Conservation (phyloP, 1,140 invertebrate genomes). For the Drosophila elegans region DNA sequence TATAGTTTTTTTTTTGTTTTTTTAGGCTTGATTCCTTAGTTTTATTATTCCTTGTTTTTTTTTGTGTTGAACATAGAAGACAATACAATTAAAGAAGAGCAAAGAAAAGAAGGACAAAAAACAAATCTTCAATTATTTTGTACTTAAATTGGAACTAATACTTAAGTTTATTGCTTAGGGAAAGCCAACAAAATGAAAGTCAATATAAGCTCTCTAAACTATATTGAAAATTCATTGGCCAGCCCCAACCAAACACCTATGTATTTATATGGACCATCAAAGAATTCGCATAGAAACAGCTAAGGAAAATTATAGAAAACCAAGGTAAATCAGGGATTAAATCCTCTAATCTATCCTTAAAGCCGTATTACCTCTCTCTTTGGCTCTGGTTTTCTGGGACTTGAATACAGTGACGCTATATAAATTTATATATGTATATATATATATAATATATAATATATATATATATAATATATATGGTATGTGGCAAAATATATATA, state of each 20-base stretch:
- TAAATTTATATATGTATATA: constrained; percentile 18
- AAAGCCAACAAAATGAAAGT: constrained; percentile 10
- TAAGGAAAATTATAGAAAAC: constrained; percentile 14
- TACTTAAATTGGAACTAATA: constrained; percentile 41
- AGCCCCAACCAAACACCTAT: not conserved
- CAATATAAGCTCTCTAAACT: not conserved
- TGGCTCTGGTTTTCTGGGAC: constrained; percentile 26
- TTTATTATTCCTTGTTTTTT: constrained; percentile 27
- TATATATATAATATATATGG: constrained; percentile 19
- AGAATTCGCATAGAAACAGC: not conserved
- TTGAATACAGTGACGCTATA: constrained; percentile 24
- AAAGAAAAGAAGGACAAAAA: constrained; percentile 54
- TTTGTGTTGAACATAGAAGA: constrained; percentile 43
- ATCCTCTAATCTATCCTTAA: constrained; percentile 2
- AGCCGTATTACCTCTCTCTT: constrained; percentile 37
- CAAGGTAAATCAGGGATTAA: constrained; percentile 8
- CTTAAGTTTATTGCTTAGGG: constrained; percentile 18
- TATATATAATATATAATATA: constrained; percentile 25
- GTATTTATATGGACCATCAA: not conserved
- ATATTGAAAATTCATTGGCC: not conserved
- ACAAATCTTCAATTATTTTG: constrained; percentile 51
- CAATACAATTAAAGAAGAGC: constrained; percentile 56
- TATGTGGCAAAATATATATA: constrained; percentile 28
- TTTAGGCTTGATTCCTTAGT: constrained; percentile 41
- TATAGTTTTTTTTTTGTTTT: constrained; percentile 21